A percentile compares a stretch with the other conserved stretches of the same genome.
These are phyloP conservation scores for Zosterops pallidus DNA, from an alignment of 2,113 vertebrate genomes.

Conservation along the genomic window DNA sequence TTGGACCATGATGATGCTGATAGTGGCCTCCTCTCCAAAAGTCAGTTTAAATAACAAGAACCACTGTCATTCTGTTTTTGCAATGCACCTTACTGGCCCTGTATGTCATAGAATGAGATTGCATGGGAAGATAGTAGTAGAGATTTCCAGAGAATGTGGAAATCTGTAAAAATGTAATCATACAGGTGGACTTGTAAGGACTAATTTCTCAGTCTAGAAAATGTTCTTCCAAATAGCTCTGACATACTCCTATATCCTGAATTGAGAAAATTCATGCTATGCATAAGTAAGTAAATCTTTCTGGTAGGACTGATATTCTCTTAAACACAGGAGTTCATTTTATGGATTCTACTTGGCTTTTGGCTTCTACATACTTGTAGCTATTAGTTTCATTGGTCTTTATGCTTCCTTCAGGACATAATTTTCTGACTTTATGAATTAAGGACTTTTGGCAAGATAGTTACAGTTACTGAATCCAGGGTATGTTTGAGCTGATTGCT, in stretches of 20 bases:
- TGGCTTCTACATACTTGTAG: neutral
- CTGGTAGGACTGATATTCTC: neutral
- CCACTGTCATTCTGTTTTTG: neutral
- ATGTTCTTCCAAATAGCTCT: neutral
- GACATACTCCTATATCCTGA: neutral
- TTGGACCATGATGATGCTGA: neutral
- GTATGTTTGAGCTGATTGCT: neutral
- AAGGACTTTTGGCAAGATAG: neutral
- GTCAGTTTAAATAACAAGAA: constrained; percentile 1
- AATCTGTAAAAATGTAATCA: no score
- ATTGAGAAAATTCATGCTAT: neutral
- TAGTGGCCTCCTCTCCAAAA: neutral
- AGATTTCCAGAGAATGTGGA: neutral
- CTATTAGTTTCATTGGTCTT: neutral
- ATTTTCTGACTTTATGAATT: neutral
- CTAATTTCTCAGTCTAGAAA: neutral
- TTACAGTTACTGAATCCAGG: neutral
- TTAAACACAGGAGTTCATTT: neutral
- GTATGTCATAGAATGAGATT: neutral
- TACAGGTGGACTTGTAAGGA: neutral
- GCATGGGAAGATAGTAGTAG: neutral
- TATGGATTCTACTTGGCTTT: neutral
- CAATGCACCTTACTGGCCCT: neutral
- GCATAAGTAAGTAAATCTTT: neutral
- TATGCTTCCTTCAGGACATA: neutral